Evolutionary conservation across 2,888 invertebrate genomes (phyloP).

Genomic region (Apeira syringaria): DNA sequence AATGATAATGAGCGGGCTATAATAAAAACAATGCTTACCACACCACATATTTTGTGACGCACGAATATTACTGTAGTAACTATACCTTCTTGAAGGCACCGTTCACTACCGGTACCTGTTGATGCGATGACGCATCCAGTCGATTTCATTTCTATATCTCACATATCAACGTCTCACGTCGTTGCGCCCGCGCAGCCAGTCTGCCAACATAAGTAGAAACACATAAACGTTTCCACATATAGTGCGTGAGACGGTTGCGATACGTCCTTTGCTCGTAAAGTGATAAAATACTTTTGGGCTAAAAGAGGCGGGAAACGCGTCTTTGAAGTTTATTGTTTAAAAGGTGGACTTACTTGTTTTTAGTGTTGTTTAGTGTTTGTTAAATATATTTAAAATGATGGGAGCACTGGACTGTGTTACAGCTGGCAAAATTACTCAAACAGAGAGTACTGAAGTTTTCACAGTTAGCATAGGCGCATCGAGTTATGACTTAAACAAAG

Average conservation of each 20-base stretch:
- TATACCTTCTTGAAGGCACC: no score
- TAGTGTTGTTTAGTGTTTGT: neutral
- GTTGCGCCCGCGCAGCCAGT: conserved; percentile 12
- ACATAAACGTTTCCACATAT: conserved; percentile 7
- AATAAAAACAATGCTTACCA: no score
- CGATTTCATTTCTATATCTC: conserved; percentile 5
- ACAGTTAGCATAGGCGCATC: conserved; percentile 57
- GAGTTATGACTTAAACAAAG: conserved; percentile 50
- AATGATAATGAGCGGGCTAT: no score
- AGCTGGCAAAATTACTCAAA: conserved; percentile 50
- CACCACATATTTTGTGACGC: no score
- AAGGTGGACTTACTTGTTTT: neutral
- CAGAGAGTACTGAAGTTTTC: conserved; percentile 69
- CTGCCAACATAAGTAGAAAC: conserved; percentile 10
- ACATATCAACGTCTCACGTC: conserved; percentile 12
- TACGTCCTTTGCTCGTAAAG: neutral
- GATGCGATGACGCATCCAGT: conserved; percentile 8
- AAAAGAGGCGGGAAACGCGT: neutral
- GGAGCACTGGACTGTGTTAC: conserved; percentile 65
- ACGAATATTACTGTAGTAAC: no score
- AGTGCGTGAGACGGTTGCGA: conserved; percentile 1
- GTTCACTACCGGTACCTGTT: neutral
- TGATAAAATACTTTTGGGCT: neutral
- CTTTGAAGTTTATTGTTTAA: neutral
- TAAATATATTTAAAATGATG: conserved; percentile 39